Evolutionary conservation across 64 coral and sea anemone species (phyloP).

Genomic region (Acropora yongei): DNA sequence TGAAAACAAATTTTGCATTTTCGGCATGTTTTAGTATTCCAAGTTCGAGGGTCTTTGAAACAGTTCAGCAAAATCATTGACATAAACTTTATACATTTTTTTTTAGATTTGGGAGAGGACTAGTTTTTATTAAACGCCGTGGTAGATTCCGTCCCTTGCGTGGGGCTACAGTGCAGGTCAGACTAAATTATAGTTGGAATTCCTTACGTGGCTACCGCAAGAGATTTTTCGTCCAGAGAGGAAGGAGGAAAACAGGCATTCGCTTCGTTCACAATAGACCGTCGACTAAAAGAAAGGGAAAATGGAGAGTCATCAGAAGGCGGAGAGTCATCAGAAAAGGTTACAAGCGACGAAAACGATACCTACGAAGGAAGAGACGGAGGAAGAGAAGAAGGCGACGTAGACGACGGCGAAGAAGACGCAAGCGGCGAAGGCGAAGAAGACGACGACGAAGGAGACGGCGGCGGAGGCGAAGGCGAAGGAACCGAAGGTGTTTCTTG

Average conservation of each 20-base stretch:
- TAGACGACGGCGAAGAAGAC: neutral
- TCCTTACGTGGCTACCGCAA: neutral
- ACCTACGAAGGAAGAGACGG: neutral
- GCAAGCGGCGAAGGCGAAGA: conserved; percentile 1
- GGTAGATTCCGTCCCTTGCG: neutral
- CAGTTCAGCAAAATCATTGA: too few species aligned
- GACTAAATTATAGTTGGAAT: neutral
- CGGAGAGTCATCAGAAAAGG: neutral
- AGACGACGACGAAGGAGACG: conserved; percentile 3
- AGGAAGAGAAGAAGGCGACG: neutral
- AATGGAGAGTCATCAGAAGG: neutral
- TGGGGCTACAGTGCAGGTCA: neutral
- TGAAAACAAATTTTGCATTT: too few species aligned
- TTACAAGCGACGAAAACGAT: neutral
- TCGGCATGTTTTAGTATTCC: too few species aligned
- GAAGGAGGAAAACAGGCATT: neutral
- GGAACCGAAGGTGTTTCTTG: conserved; percentile 6
- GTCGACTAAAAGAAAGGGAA: too few species aligned
- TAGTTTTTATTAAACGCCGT: neutral
- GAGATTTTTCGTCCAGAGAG: neutral
- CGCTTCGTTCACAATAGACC: neutral
- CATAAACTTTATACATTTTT: neutral
- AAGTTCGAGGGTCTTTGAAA: too few species aligned
- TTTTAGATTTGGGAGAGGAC: neutral
- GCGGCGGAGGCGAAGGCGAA: neutral